phyloP scores from a whole-genome alignment of 2,888 invertebrate species.

The Carpatolechia fugitivella region DNA sequence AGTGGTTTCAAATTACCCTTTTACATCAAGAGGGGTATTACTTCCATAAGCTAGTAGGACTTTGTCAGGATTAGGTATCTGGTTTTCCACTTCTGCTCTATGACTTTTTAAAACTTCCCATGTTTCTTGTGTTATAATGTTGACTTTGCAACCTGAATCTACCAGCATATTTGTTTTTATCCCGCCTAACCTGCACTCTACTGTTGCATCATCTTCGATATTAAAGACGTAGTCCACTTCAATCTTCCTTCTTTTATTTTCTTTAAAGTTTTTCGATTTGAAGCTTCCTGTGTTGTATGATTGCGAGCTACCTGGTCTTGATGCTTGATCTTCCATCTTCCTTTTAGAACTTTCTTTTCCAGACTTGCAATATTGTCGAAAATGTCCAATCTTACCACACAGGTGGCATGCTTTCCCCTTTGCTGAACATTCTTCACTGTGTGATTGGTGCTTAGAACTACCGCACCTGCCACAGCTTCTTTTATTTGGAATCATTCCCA shows the following conservation, averaged over 20 bases:
- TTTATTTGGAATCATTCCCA: background rate
- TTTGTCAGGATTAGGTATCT: conserved; percentile 15
- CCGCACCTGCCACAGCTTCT: conserved; percentile 19
- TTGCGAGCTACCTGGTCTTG: too few species aligned
- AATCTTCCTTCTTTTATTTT: conserved; percentile 5
- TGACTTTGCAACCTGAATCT: conserved; percentile 26
- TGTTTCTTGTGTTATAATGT: conserved; percentile 21
- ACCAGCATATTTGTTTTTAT: conserved; percentile 28
- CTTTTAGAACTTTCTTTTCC: background rate
- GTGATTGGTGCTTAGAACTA: background rate
- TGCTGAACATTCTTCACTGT: conserved; percentile 20
- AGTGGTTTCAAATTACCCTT: conserved; percentile 11
- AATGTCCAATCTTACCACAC: conserved; percentile 22
- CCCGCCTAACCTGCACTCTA: conserved; percentile 26
- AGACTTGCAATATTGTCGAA: conserved; percentile 8
- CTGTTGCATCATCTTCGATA: conserved; percentile 22
- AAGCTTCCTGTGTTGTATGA: background rate
- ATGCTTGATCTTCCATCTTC: background rate
- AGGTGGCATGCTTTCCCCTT: conserved; percentile 19
- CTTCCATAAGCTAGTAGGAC: conserved; percentile 20
- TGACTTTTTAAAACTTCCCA: too few species aligned
- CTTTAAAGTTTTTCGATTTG: conserved; percentile 6
- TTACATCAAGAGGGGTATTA: conserved; percentile 8
- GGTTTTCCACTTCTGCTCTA: conserved; percentile 1
- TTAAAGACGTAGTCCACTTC: background rate